Conservation (phyloP, 2,888 invertebrate genomes). For the Calameuta pallipes region DNA sequence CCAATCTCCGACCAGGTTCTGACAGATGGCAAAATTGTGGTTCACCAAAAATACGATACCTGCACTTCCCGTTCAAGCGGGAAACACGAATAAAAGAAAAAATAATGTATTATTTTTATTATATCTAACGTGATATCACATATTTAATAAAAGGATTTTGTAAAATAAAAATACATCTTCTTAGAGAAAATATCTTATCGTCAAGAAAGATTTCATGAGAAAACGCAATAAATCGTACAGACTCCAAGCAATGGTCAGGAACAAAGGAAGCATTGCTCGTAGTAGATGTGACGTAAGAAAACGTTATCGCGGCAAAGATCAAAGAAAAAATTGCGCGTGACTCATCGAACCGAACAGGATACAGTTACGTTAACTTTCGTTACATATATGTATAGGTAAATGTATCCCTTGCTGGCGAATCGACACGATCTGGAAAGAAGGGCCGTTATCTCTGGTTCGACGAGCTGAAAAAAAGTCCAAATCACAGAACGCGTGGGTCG, state of each 20-base stretch:
- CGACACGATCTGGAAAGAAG: neutral
- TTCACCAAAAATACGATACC: neutral
- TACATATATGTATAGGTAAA: neutral
- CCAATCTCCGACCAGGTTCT: neutral
- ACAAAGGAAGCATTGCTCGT: neutral
- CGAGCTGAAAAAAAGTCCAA: neutral
- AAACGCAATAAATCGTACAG: neutral
- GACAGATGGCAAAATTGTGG: neutral
- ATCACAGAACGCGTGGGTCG: conserved; percentile 10
- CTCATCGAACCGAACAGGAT: neutral
- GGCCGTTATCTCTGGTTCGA: neutral
- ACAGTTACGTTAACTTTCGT: neutral
- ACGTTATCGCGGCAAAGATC: neutral
- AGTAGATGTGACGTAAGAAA: neutral
- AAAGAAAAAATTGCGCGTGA: neutral
- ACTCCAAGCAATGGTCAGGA: neutral
- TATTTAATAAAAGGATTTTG: neutral
- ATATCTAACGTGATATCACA: neutral
- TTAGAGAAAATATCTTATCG: neutral
- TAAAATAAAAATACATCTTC: neutral
- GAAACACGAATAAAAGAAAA: neutral
- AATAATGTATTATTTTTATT: neutral
- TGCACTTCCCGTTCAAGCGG: neutral
- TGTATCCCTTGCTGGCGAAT: neutral
- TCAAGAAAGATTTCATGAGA: neutral